Percentiles rank a stretch among this genome's conserved stretches.
Conservation (phyloP, 2,113 vertebrate species). For the Phylloscopus trochiloides region DNA sequence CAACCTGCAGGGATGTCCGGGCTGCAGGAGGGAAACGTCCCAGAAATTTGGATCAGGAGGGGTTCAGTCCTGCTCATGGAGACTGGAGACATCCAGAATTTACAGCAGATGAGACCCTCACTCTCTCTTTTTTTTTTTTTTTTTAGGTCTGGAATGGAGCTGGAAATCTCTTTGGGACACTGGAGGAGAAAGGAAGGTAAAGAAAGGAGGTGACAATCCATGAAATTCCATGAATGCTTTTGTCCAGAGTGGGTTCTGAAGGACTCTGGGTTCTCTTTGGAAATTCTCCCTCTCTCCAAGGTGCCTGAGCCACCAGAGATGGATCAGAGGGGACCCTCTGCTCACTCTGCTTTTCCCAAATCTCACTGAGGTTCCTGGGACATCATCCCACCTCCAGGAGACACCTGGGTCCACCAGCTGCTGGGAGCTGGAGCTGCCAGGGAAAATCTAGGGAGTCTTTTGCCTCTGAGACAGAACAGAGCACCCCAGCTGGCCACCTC, state of each 20-base stretch:
- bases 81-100: neutral
- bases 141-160: neutral
- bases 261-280: neutral
- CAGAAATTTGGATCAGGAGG: neutral
- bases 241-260: neutral
- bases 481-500: neutral
- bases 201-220: neutral
- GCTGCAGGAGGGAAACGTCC: neutral
- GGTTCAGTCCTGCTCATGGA: neutral
- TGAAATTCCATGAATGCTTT: neutral
- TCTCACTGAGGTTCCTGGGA: neutral
- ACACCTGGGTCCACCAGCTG: neutral
- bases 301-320: neutral
- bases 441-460: neutral
- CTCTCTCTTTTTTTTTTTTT: too few species aligned
- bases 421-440: neutral
- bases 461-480: neutral
- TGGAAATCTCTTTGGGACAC: neutral
- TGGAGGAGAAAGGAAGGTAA: neutral
- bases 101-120: neutral
- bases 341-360: neutral
- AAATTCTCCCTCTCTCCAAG: neutral
- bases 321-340: neutral
- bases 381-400: neutral
- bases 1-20: neutral